These are phyloP conservation scores for Yasuhikotakia modesta DNA, from an alignment of 2,797 vertebrate genomes.

Conservation along the genomic window DNA sequence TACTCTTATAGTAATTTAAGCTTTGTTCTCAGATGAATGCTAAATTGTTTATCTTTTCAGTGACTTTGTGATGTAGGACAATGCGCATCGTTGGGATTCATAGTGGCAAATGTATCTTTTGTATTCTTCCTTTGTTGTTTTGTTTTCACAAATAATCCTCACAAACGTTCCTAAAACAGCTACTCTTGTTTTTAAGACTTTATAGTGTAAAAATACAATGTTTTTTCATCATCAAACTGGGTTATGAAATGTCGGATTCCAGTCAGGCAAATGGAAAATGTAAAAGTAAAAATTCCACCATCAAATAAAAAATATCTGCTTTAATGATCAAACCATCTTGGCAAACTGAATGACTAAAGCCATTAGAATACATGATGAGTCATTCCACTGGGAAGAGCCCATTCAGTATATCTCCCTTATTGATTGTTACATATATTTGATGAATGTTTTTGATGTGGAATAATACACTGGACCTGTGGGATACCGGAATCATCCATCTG, in stretches of 20 bases:
- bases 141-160: not conserved
- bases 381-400: not conserved
- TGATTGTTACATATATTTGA: constrained; percentile 24
- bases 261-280: not conserved
- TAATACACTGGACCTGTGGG: constrained; percentile 15
- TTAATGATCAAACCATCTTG: constrained; percentile 8
- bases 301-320: not conserved
- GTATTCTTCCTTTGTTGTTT: too few relatives aligned
- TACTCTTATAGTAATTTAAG: not conserved
- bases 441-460: constrained; percentile 1
- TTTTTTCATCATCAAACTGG: not conserved
- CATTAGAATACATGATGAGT: constrained; percentile 7
- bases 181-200: not conserved
- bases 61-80: too few relatives aligned
- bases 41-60: not conserved
- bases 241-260: too few relatives aligned
- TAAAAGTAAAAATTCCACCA: not conserved
- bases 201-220: not conserved
- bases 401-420: not conserved
- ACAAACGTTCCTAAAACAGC: not conserved
- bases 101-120: too few relatives aligned
- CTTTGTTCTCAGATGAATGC: not conserved
- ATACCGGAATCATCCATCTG: constrained; percentile 7
- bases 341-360: not conserved
- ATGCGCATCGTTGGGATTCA: too few relatives aligned